A percentile compares a stretch with the other conserved stretches of the same genome.
phyloP scores from a whole-genome alignment of 2,797 vertebrate genomes.

The Dallia pectoralis region DNA sequence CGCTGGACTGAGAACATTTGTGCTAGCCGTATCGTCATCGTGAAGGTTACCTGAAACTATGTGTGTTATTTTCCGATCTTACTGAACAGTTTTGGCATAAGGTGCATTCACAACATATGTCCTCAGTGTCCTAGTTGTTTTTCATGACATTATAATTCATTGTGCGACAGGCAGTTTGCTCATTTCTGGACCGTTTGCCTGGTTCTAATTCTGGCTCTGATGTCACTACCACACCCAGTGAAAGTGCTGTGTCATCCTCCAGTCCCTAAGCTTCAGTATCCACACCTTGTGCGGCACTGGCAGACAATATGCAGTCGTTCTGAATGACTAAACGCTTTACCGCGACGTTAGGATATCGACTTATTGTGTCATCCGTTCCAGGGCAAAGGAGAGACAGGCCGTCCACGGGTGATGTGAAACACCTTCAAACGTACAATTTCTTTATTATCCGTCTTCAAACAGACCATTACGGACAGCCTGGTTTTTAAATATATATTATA shows the following conservation, averaged over 20 bases:
- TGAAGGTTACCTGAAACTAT: too few species aligned
- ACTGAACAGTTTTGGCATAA: too few species aligned
- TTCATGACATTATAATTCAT: too few species aligned
- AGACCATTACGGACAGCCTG: too few species aligned
- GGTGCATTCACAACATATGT: too few species aligned
- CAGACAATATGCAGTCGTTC: slow-evolving; percentile 1
- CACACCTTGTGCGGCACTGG: not conserved
- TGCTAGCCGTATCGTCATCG: too few species aligned
- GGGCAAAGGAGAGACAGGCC: not conserved
- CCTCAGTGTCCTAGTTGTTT: too few species aligned
- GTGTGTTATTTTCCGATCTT: too few species aligned
- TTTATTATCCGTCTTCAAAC: not conserved
- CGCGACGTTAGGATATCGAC: not conserved
- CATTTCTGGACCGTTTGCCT: too few species aligned
- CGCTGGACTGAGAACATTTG: too few species aligned
- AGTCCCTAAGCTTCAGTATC: not conserved
- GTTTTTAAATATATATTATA: not conserved
- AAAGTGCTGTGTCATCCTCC: slow-evolving; percentile 10
- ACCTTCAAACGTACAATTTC: not conserved
- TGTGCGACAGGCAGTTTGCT: too few species aligned
- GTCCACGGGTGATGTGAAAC: not conserved
- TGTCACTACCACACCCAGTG: not conserved
- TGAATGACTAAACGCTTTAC: not conserved
- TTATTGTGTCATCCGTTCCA: not conserved
- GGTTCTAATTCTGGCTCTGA: not conserved